Base-by-base conservation (phyloP, 2,888 invertebrate genomes). In the Eremobia ochroleuca region DNA sequence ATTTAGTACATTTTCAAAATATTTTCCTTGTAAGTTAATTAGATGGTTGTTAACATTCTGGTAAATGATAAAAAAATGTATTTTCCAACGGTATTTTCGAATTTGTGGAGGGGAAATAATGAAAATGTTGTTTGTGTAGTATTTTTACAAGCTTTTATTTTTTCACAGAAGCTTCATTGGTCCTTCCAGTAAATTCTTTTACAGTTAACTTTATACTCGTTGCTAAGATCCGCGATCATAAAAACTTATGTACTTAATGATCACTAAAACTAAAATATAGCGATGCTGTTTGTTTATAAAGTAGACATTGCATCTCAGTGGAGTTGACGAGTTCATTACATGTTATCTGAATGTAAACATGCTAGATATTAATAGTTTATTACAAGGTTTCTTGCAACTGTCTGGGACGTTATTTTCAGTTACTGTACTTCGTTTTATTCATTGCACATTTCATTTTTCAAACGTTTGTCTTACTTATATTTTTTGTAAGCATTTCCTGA, bases 281-380 rank as follows among this genome's bases (percentile, higher is more conserved):
- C n/a, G n/a, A n/a, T 59, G 25, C 46, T 83, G 79, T 83, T 83
- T 77, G 76, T 79, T 79, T 77, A 74, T 64, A 73, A 62, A 69
- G 64, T 76, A 83, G 76, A 73, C 70, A 71, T 73, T 79, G 72
- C 70, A 72, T 77, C 73, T 81, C 79, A 79, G 74, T 73, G 64
- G 73, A 84, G 81, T 77, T 85, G 88, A 81, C 77, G 81, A 87
- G 82, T 87, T 88, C 88, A 88, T 85, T 77, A 83, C 76, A 82
- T 85, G 84, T 85, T 89, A 90, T 89, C 90, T 83, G 65, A 71
- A 79, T 82, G 82, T 90, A 86, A 90, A 90, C 88, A 89, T 77
- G 68, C 65, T 59, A 78, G 83, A 79, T 86, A 88, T 84, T 85
- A 81, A 83, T 86, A 81, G 70, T 74, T 74, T 66, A 64, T 79